phyloP scores from a whole-genome alignment of 2,888 invertebrate genomes.

The Mesopsocus fuscifrons region DNA sequence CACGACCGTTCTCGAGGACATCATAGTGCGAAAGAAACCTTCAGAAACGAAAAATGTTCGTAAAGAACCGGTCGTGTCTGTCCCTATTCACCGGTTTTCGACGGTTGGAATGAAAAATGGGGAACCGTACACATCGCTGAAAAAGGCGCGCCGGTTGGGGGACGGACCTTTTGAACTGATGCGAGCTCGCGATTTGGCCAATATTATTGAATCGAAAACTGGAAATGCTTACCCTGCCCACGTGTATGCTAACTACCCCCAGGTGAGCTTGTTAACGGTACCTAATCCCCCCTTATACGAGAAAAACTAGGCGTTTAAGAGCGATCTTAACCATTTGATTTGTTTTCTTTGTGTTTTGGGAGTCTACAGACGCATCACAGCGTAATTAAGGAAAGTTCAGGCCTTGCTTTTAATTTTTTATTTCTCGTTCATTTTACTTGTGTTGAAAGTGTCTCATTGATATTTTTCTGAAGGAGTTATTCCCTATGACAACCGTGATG shows the following conservation, averaged over 20 bases:
- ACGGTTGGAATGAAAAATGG: constrained; percentile 17
- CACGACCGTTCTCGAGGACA: constrained; percentile 27
- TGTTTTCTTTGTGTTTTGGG: no score
- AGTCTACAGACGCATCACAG: no score
- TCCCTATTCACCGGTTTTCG: neutral
- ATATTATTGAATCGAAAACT: constrained; percentile 26
- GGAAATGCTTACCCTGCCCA: constrained; percentile 14
- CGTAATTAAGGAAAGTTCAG: no score
- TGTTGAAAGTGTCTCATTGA: no score
- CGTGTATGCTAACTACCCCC: constrained; percentile 19
- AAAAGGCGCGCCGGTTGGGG: constrained; percentile 17
- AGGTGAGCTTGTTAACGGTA: no score
- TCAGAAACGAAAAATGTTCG: neutral
- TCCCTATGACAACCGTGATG: no score
- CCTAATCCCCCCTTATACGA: no score
- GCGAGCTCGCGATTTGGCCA: constrained; percentile 34
- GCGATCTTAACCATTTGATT: no score
- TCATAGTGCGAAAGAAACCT: constrained; percentile 25
- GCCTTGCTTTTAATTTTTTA: no score
- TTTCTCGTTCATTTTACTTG: no score
- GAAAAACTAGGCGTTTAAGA: no score
- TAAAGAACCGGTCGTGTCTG: neutral
- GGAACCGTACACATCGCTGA: constrained; percentile 15
- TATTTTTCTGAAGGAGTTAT: no score
- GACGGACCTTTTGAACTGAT: constrained; percentile 31